phyloP scores from a whole-genome alignment of 2,888 invertebrate genomes.

The Hypselothyrea guttata region DNA sequence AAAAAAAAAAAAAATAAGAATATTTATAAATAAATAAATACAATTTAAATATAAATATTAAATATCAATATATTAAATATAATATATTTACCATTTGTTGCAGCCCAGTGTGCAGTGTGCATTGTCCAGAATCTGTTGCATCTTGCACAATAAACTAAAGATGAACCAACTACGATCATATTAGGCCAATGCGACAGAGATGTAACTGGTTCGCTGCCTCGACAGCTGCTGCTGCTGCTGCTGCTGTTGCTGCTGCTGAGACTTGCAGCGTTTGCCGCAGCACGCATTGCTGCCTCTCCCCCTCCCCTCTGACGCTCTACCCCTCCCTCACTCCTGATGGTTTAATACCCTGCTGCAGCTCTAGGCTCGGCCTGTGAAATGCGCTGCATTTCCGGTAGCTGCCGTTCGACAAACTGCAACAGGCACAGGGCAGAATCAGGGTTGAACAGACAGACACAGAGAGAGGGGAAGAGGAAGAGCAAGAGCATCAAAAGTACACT shows the following conservation, averaged over 20 bases:
- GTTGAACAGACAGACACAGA: neutral
- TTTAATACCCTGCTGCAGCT: neutral
- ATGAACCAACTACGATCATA: no score
- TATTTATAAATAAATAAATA: no score
- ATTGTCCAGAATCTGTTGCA: slow-evolving; percentile 2
- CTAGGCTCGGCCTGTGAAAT: slow-evolving; percentile 49
- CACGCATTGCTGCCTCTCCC: slow-evolving; percentile 31
- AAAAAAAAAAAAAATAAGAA: no score
- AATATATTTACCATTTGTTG: no score
- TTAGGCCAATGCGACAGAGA: no score
- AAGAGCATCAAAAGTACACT: no score
- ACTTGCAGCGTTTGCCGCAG: slow-evolving; percentile 37
- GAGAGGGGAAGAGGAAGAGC: neutral
- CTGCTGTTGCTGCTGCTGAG: slow-evolving; percentile 32
- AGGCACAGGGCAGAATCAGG: neutral
- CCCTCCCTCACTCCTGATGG: neutral
- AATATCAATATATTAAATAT: no score
- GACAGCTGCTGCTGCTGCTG: no score
- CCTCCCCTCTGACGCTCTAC: neutral
- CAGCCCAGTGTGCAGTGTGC: slow-evolving; percentile 13
- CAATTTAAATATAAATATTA: no score
- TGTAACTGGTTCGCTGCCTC: no score
- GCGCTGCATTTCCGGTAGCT: slow-evolving; percentile 76
- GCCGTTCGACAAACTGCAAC: slow-evolving; percentile 22
- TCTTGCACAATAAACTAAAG: neutral